These are phyloP conservation scores for Sericinus montela DNA, from an alignment of 2,888 invertebrate genomes.

Conservation along the genomic window DNA sequence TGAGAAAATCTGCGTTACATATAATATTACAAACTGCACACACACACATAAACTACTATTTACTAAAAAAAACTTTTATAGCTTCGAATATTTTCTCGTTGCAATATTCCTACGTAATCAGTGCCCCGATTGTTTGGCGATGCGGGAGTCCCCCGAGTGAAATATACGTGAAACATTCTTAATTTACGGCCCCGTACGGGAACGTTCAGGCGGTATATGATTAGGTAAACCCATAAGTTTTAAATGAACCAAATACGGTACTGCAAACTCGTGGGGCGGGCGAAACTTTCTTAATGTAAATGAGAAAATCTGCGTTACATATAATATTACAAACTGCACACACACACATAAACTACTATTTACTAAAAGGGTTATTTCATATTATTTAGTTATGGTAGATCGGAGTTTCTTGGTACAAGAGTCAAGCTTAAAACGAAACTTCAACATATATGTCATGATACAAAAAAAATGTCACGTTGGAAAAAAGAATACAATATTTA, in stretches of 20 bases:
- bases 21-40: no score
- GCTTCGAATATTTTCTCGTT: background rate
- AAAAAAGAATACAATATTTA: no score
- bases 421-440: no score
- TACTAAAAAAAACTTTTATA: background rate
- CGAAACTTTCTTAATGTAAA: constrained; percentile 3
- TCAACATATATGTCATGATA: no score
- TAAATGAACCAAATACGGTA: constrained; percentile 16
- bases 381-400: no score
- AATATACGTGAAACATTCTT: constrained; percentile 14
- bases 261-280: constrained; percentile 1
- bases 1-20: background rate
- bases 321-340: no score
- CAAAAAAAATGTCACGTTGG: no score
- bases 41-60: no score
- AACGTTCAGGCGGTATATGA: constrained; percentile 8
- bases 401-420: no score
- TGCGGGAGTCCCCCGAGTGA: constrained; percentile 1
- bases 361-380: no score
- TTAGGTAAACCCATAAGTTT: constrained; percentile 13
- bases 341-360: no score
- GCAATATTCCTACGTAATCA: background rate
- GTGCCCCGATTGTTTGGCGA: background rate
- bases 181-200: constrained; percentile 12
- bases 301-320: background rate